phyloP scores from a whole-genome alignment of 2,113 vertebrate genomes.

The Oophaga pumilio region DNA sequence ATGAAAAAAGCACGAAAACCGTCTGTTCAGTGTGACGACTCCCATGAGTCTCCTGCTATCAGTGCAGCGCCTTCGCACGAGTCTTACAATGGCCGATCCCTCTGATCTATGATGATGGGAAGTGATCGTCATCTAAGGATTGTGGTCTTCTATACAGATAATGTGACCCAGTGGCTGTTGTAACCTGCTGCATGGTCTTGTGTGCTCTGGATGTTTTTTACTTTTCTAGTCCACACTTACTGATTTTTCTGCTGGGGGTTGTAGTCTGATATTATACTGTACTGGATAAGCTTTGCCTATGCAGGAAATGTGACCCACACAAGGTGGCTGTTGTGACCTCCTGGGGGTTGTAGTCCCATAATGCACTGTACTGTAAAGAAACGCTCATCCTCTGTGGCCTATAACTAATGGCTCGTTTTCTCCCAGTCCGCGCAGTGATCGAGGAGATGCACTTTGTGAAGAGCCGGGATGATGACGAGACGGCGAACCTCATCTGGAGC shows the following conservation, averaged over 20 bases:
- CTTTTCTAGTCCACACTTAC: too few relatives aligned
- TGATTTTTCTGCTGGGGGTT: too few relatives aligned
- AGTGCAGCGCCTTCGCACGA: too few relatives aligned
- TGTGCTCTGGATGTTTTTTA: too few relatives aligned
- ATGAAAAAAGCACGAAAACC: too few relatives aligned
- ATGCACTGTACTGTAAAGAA: background rate
- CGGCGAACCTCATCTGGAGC: constrained; percentile 96
- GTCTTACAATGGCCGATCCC: background rate
- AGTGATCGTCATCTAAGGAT: background rate
- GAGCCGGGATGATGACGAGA: constrained; percentile 91
- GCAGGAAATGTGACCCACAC: too few relatives aligned
- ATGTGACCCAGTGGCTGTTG: background rate
- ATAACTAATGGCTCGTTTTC: too few relatives aligned
- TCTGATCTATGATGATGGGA: background rate
- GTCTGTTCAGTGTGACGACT: too few relatives aligned
- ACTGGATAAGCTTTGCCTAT: too few relatives aligned
- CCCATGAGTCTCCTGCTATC: too few relatives aligned
- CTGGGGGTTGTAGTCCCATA: background rate
- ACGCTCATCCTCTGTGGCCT: background rate
- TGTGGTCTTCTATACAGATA: background rate
- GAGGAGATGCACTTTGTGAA: constrained; percentile 89
- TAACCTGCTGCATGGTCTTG: background rate
- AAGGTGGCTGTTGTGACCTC: background rate
- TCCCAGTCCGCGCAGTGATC: constrained; percentile 87
- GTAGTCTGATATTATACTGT: too few relatives aligned